Evolutionary conservation across 2,113 vertebrate genomes (phyloP).

Genomic region (Nesogale talazaci): DNA sequence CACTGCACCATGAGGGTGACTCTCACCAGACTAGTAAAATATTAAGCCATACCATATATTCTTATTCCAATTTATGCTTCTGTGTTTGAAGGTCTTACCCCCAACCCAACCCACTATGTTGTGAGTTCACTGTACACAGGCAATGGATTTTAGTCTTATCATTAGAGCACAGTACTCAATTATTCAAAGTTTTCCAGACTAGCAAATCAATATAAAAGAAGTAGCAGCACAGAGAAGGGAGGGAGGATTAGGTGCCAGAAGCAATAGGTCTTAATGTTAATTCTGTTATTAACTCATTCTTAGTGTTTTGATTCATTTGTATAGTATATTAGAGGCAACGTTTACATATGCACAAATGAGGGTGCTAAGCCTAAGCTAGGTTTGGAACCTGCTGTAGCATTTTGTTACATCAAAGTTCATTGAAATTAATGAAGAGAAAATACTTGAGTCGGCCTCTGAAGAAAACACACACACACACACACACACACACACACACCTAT

Average conservation of each 20-base stretch:
- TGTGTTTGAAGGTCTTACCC: not conserved
- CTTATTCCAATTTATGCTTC: not conserved
- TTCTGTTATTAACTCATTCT: not conserved
- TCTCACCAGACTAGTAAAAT: not conserved
- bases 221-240: not conserved
- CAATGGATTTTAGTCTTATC: not conserved
- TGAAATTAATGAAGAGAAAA: not conserved
- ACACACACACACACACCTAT: not conserved
- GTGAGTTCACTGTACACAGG: not conserved
- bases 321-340: not conserved
- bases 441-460: not conserved
- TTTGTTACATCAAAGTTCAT: not conserved
- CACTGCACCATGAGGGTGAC: too few species aligned
- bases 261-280: not conserved
- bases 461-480: not conserved
- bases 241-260: not conserved
- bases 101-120: not conserved
- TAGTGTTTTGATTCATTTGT: not conserved
- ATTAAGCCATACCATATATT: not conserved
- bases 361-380: not conserved
- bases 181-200: not conserved
- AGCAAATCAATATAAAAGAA: not conserved
- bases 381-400: not conserved
- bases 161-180: not conserved
- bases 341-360: not conserved